phyloP scores from a whole-genome alignment of 2,888 invertebrate genomes.

The Drosophila affinis region DNA sequence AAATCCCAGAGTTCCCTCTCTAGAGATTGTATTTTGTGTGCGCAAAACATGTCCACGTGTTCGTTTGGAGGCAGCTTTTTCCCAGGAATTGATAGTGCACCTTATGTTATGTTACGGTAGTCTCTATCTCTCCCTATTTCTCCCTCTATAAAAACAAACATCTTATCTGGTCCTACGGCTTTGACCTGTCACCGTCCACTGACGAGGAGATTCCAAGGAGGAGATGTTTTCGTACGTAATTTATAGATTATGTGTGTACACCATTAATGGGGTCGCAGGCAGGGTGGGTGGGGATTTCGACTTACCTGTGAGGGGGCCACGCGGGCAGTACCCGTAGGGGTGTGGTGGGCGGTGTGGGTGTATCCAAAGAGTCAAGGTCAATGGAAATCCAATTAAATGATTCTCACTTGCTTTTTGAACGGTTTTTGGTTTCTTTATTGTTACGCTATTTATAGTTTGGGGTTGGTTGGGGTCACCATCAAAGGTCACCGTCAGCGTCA shows the following conservation, averaged over 20 bases:
- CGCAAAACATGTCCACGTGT: slow-evolving; percentile 9
- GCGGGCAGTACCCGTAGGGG: slow-evolving; percentile 33
- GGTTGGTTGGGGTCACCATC: slow-evolving; percentile 5
- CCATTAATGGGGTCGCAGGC: too few species aligned
- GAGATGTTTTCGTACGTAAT: background rate
- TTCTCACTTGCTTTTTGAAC: slow-evolving; percentile 17
- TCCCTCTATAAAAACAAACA: background rate
- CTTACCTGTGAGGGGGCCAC: slow-evolving; percentile 58
- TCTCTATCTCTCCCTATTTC: too few species aligned
- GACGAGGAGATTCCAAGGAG: slow-evolving; percentile 4
- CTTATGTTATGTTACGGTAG: background rate
- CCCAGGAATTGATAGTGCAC: background rate
- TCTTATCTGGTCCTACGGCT: slow-evolving; percentile 11
- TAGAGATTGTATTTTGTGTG: background rate
- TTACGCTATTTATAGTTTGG: slow-evolving; percentile 47
- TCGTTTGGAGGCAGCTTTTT: background rate
- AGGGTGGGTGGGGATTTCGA: background rate
- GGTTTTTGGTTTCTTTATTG: slow-evolving; percentile 24
- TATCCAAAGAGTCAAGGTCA: slow-evolving; percentile 53
- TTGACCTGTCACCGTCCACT: slow-evolving; percentile 10
- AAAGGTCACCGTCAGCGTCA: slow-evolving; percentile 58
- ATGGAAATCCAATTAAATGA: slow-evolving; percentile 72
- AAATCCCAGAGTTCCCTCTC: background rate
- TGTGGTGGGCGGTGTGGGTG: slow-evolving; percentile 29
- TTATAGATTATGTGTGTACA: background rate